phyloP scores from a whole-genome alignment of 1,140 invertebrate genomes.

The Stenopsyche tienmushanensis region DNA sequence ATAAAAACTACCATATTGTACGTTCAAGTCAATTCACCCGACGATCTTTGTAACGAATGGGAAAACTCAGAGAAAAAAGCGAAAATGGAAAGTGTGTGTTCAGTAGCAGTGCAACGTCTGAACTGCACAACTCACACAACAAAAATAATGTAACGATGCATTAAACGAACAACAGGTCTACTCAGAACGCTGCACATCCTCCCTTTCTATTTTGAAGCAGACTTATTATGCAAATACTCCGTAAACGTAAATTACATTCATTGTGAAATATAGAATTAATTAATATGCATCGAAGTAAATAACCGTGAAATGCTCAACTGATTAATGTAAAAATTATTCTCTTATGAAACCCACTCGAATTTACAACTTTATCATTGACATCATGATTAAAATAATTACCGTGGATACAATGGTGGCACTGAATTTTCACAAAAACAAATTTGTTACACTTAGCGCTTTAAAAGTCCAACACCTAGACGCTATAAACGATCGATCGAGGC shows the following conservation, averaged over 20 bases:
- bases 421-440: too few relatives aligned
- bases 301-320: too few relatives aligned
- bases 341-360: too few relatives aligned
- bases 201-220: constrained; percentile 11
- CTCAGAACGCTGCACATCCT: constrained; percentile 1
- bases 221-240: constrained; percentile 7
- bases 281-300: too few relatives aligned
- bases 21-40: neutral
- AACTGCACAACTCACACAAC: neutral
- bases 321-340: too few relatives aligned
- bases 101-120: neutral
- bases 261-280: neutral
- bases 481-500: too few relatives aligned
- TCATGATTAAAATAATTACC: too few relatives aligned
- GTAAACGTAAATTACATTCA: neutral
- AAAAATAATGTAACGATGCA: neutral
- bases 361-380: too few relatives aligned
- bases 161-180: neutral
- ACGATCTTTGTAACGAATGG: neutral
- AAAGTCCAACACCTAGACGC: too few relatives aligned
- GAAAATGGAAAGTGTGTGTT: neutral
- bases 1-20: neutral
- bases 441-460: too few relatives aligned
- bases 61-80: neutral
- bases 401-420: too few relatives aligned